Base-by-base conservation (phyloP, 2,113 vertebrate species). In the Xyrauchen texanus region DNA sequence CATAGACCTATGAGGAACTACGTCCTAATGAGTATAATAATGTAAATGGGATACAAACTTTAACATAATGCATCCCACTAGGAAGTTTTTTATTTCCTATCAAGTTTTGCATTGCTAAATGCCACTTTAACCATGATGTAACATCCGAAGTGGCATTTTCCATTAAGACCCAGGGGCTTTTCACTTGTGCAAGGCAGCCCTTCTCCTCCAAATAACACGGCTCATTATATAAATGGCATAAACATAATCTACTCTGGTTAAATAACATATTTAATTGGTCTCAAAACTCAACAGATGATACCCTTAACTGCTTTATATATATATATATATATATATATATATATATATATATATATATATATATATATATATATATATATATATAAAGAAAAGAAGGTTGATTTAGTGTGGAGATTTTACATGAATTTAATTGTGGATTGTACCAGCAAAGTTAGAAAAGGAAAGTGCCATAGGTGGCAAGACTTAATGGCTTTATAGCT, bases 181-280 rank as follows among this genome's bases (percentile, higher is more conserved):
- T 42, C 62, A 65, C 34, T 55, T 13, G 73, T 65, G 16, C 6
- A 1, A 74, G 46, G 9, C 15, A 73, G 42, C 10, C 44, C n/a
- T 72, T 63, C 58, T 34, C 46, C 57, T 74, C 72, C 46, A 75
- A 52, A 63, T 63, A 75, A 75, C 46, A 63, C 3, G 10, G 15
- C 58, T 63, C 58, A 75, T 75, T 75, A 51, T 63, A 63, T 15
- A 75, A 63, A 75, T 63, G 72, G 51, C 58, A 74, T 7, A 2
- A 2, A 63, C 12, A 49, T 58, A 63, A 75, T 51, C 60, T 63
- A 63, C 15, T 10, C 58, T 49, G 45, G 45, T 75, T 75, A 62
- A 75, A 75, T 63, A 75, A 75, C 72, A 65, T 61, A 52, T 76
- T 65, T 76, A 76, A 76, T 76, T 76, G 61, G 61, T 76, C 62